A percentile compares a stretch with the other conserved stretches of the same genome.
These are phyloP conservation scores for Euthynnus affinis DNA, from an alignment of 2,797 vertebrate genomes.

Conservation along the genomic window DNA sequence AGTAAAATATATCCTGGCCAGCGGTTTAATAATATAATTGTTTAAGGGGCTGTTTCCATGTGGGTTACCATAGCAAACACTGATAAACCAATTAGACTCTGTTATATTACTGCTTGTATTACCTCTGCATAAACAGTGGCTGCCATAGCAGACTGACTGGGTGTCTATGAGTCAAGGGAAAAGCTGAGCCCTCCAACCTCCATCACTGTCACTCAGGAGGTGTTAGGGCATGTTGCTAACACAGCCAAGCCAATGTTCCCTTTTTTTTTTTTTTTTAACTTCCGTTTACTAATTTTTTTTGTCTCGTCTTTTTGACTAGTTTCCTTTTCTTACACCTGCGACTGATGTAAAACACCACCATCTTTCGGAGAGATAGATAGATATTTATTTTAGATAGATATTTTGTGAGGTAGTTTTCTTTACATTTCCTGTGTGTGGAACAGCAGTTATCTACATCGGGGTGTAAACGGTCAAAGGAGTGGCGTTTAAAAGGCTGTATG, in stretches of 20 bases:
- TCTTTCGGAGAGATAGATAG: background rate
- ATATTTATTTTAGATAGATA: no score
- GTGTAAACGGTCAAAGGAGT: constrained; percentile 39
- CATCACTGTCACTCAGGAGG: constrained; percentile 58
- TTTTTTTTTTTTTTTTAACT: constrained; percentile 36
- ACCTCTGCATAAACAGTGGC: constrained; percentile 71
- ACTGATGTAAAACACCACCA: background rate
- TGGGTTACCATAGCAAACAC: constrained; percentile 88
- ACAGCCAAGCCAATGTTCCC: constrained; percentile 29
- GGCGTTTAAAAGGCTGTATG: constrained; percentile 63
- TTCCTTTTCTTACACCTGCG: background rate
- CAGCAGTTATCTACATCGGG: constrained; percentile 16
- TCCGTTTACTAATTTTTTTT: constrained; percentile 33
- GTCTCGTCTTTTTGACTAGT: background rate
- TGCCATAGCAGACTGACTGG: constrained; percentile 70
- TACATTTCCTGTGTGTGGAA: constrained; percentile 4
- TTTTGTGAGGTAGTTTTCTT: constrained; percentile 18
- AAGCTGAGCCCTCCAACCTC: constrained; percentile 66
- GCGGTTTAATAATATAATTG: constrained; percentile 85
- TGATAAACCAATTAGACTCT: constrained; percentile 86
- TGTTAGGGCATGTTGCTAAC: constrained; percentile 45
- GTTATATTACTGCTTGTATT: constrained; percentile 82
- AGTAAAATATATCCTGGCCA: constrained; percentile 80
- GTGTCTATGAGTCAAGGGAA: constrained; percentile 70
- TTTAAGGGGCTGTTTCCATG: constrained; percentile 85